A percentile compares a stretch with the other conserved stretches of the same genome.
These are phyloP conservation scores for Sinotaia quadrata DNA, from an alignment of 2,888 invertebrate species.

Conservation along the genomic window DNA sequence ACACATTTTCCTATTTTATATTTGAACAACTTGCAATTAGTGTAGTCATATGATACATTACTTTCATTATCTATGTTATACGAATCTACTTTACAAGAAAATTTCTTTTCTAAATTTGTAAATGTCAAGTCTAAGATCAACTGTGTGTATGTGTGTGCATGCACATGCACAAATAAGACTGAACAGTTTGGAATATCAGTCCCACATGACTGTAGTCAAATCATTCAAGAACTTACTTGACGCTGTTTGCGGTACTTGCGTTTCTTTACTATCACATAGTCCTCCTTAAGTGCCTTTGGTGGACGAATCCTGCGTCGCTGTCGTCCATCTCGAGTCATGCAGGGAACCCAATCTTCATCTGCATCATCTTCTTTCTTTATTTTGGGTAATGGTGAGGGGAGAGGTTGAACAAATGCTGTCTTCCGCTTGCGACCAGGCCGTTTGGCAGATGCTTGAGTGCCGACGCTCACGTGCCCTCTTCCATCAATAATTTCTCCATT, in stretches of 20 bases:
- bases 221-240: constrained; percentile 15
- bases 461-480: constrained; percentile 54
- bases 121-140: too few relatives aligned
- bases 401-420: constrained; percentile 27
- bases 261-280: constrained; percentile 52
- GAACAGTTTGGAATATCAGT: constrained; percentile 8
- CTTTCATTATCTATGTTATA: too few relatives aligned
- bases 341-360: constrained; percentile 40
- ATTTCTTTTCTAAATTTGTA: too few relatives aligned
- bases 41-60: too few relatives aligned
- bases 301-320: constrained; percentile 52
- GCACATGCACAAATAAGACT: neutral
- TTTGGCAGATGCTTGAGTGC: constrained; percentile 58
- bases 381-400: constrained; percentile 35
- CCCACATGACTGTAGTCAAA: too few relatives aligned
- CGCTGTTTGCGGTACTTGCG: constrained; percentile 26
- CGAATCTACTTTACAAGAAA: too few relatives aligned
- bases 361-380: constrained; percentile 41
- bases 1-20: too few relatives aligned
- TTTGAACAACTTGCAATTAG: too few relatives aligned
- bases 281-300: constrained; percentile 55
- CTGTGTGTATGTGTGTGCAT: constrained; percentile 2
- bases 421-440: constrained; percentile 52
- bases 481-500: constrained; percentile 13
- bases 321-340: constrained; percentile 41